These are phyloP conservation scores for Halocynthia roretzi DNA, from an alignment of 23 tunicate species.

Conservation along the genomic window DNA sequence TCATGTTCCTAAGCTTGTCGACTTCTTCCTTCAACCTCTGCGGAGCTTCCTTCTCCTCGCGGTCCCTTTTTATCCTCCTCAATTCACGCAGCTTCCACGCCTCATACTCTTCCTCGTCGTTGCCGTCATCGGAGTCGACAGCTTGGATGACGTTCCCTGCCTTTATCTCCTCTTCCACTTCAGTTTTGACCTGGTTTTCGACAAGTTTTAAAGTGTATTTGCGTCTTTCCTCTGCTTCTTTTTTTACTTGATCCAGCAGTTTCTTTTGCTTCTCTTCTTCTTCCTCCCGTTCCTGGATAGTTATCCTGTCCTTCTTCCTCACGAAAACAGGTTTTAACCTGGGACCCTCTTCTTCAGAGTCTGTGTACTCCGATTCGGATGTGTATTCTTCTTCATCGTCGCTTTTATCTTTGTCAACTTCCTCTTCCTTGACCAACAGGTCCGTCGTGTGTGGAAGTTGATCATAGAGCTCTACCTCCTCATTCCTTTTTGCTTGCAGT, in stretches of 20 bases:
- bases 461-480: conserved; percentile 43
- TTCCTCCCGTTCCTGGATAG: conserved; percentile 87
- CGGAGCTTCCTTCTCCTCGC: conserved; percentile 84
- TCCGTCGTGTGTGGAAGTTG: conserved; percentile 50
- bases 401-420: conserved; percentile 42
- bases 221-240: conserved; percentile 58
- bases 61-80: conserved; percentile 94
- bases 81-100: conserved; percentile 98
- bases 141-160: conserved; percentile 44
- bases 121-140: conserved; percentile 88
- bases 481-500: conserved; percentile 52
- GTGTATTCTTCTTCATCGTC: conserved; percentile 78
- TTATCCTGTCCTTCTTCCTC: conserved; percentile 85
- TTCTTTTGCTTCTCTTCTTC: conserved; percentile 68
- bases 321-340: conserved; percentile 98
- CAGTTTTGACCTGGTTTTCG: conserved; percentile 78
- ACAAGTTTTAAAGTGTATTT: conserved; percentile 65
- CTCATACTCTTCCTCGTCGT: conserved; percentile 98
- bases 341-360: conserved; percentile 94
- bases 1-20: conserved; percentile 69
- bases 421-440: conserved; percentile 31
- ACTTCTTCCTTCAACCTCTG: conserved; percentile 79
- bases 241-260: conserved; percentile 56
- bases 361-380: conserved; percentile 85
- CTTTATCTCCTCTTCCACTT: conserved; percentile 64